Percentiles rank a stretch among this genome's conserved stretches.
phyloP scores from a whole-genome alignment of 2,888 invertebrate species.

The Steromphala cineraria region DNA sequence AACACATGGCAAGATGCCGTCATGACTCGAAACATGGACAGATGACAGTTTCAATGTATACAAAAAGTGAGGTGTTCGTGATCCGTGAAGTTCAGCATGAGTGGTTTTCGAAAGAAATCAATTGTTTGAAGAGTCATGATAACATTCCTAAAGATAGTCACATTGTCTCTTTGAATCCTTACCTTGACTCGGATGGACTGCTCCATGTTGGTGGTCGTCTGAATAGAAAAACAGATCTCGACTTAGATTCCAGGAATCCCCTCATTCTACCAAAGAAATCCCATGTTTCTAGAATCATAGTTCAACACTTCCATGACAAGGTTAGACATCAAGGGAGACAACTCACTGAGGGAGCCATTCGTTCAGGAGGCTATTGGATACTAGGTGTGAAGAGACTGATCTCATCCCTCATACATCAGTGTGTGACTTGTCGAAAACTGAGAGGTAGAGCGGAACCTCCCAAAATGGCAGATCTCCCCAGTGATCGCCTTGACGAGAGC shows the following conservation, averaged over 20 bases:
- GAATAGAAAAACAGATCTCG: not conserved
- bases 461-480: not conserved
- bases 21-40: too few relatives aligned
- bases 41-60: too few relatives aligned
- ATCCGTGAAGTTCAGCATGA: too few relatives aligned
- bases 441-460: not conserved
- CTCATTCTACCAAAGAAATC: not conserved
- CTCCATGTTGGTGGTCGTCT: conserved; percentile 37
- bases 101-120: too few relatives aligned
- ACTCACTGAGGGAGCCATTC: conserved; percentile 5
- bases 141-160: too few relatives aligned
- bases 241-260: not conserved
- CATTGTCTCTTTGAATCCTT: conserved; percentile 26
- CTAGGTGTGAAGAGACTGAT: conserved; percentile 3
- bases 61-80: too few relatives aligned
- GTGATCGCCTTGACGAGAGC: not conserved
- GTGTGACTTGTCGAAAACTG: conserved; percentile 12
- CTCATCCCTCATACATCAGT: too few relatives aligned
- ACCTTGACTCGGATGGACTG: conserved; percentile 33
- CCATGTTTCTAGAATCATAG: conserved; percentile 5
- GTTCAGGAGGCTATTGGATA: conserved; percentile 15
- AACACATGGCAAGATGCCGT: too few relatives aligned
- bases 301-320: too few relatives aligned
- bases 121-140: too few relatives aligned
- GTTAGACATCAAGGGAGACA: too few relatives aligned